Conservation (phyloP, 2,113 vertebrate genomes). For the Burhinus oedicnemus region DNA sequence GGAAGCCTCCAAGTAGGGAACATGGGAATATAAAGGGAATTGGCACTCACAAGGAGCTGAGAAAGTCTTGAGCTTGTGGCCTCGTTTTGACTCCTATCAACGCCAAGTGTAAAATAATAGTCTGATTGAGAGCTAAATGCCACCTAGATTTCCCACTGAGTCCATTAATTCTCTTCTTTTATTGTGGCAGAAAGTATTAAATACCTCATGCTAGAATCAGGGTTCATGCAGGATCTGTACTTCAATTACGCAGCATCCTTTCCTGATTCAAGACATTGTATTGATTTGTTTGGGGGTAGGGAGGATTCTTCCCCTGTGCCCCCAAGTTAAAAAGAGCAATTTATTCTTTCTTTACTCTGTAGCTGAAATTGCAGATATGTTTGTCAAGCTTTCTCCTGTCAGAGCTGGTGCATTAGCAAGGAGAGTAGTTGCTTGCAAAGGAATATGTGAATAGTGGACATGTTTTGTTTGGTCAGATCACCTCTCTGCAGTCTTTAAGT, state of each 20-base stretch:
- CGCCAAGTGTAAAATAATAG: constrained; percentile 61
- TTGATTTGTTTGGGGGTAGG: not conserved
- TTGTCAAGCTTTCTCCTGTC: not conserved
- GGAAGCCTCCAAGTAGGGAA: constrained; percentile 9
- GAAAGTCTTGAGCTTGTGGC: constrained; percentile 22
- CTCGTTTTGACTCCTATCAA: constrained; percentile 58
- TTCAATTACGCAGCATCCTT: constrained; percentile 22
- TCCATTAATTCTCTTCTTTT: constrained; percentile 42
- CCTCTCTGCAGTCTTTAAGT: not conserved
- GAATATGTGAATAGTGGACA: not conserved
- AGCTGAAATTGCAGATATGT: constrained; percentile 6
- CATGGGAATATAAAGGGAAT: constrained; percentile 6
- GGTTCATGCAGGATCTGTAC: not conserved
- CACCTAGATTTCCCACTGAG: constrained; percentile 57
- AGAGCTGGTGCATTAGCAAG: not conserved
- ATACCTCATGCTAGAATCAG: not conserved
- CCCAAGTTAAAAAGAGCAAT: not conserved
- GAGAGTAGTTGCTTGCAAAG: not conserved
- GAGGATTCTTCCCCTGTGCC: not conserved
- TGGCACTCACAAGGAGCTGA: not conserved
- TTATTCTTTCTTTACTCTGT: not conserved
- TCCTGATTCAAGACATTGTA: not conserved
- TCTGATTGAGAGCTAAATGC: constrained; percentile 56
- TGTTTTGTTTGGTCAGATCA: not conserved
- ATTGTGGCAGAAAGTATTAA: constrained; percentile 36